phyloP scores from a whole-genome alignment of 2,797 vertebrate species.

The Urocyon cinereoargenteus region DNA sequence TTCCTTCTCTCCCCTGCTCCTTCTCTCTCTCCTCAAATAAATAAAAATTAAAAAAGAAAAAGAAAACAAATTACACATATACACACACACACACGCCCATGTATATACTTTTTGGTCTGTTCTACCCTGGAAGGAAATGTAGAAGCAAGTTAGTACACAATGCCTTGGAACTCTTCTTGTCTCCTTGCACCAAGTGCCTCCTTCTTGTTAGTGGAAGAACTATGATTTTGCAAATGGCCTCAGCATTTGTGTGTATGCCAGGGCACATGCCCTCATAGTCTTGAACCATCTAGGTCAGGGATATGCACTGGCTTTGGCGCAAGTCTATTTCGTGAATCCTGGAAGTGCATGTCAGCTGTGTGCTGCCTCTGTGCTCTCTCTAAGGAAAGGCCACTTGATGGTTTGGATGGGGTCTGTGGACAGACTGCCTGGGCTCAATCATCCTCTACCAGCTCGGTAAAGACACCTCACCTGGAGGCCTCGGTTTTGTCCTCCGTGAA shows the following conservation, averaged over 20 bases:
- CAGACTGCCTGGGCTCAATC: background rate
- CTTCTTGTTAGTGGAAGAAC: background rate
- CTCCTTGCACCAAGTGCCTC: rapidly evolving
- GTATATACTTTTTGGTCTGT: background rate
- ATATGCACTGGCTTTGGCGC: background rate
- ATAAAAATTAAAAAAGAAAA: background rate
- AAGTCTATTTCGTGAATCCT: background rate
- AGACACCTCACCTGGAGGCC: background rate
- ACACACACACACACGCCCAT: background rate
- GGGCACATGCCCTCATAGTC: rapidly evolving
- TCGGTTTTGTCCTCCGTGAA: background rate
- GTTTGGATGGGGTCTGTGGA: background rate
- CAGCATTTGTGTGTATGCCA: background rate
- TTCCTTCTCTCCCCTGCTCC: no score
- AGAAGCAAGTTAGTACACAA: background rate
- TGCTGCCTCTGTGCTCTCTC: background rate
- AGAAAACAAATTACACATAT: background rate
- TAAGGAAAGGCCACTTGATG: background rate
- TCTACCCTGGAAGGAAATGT: background rate
- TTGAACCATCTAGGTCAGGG: background rate
- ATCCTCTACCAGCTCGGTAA: background rate
- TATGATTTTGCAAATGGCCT: background rate
- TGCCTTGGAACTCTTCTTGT: background rate
- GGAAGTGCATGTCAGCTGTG: background rate
- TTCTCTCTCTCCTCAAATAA: no score